A percentile compares a stretch with the other conserved stretches of the same genome.
phyloP scores from a whole-genome alignment of 2,888 invertebrate species.

The Drosophila formosana region DNA sequence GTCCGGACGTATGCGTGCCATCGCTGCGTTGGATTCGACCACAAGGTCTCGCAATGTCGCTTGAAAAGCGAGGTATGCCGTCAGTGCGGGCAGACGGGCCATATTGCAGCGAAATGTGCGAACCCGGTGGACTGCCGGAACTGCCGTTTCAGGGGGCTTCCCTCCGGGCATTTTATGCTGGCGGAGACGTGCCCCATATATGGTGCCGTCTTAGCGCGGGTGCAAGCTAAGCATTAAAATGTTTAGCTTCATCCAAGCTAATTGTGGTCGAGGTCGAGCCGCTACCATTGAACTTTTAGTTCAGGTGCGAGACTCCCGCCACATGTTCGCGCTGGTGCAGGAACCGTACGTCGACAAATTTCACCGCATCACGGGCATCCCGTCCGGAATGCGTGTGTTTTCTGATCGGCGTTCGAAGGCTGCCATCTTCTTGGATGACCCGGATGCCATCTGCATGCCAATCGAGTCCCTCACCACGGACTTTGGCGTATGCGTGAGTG shows the following conservation, averaged over 20 bases:
- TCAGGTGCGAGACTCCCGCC: conserved; percentile 14
- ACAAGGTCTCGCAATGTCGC: conserved; percentile 31
- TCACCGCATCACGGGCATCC: neutral
- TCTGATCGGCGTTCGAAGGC: conserved; percentile 10
- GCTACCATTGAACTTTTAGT: conserved; percentile 24
- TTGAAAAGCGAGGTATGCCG: conserved; percentile 20
- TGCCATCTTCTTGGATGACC: conserved; percentile 21
- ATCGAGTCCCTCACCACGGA: conserved; percentile 21
- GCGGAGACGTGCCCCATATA: too few species aligned
- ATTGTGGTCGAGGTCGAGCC: conserved; percentile 33
- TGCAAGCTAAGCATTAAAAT: too few species aligned
- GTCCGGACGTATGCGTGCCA: conserved; percentile 26
- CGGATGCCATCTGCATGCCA: conserved; percentile 26
- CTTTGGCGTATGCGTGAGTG: conserved; percentile 41
- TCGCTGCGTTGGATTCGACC: conserved; percentile 34
- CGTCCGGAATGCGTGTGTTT: conserved; percentile 6
- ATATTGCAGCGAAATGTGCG: conserved; percentile 8
- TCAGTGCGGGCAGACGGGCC: conserved; percentile 1
- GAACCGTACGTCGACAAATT: conserved; percentile 20
- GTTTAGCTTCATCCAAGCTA: conserved; percentile 35
- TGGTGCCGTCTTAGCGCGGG: too few species aligned
- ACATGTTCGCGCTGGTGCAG: conserved; percentile 19
- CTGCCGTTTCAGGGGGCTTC: too few species aligned
- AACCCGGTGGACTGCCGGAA: neutral
- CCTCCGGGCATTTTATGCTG: too few species aligned